Base-by-base conservation (phyloP, 2,888 invertebrate genomes). In the Drosophila multiciliata region DNA sequence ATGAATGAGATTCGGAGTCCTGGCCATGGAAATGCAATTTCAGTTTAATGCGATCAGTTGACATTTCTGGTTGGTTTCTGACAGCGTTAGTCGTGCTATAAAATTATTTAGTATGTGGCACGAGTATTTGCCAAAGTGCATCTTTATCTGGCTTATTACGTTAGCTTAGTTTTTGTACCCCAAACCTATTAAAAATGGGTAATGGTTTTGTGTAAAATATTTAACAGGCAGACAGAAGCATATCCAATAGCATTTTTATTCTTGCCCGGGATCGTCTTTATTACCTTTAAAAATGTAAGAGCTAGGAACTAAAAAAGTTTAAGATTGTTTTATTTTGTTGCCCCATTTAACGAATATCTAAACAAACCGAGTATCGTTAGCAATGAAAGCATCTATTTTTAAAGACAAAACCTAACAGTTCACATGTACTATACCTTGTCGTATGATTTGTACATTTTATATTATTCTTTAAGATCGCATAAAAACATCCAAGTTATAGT, bases 21-120 rank as follows among this genome's bases (percentile, higher is more conserved):
- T 40, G 62, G 66, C 61, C 61, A 67, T 78, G 59, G 59, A 79
- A 82, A 82, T 89, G 89, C 69, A 89, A 82, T 89, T 89, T 75
- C 59, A 82, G 42, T 71, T 84, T 79, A 85, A 89, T 85, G 79
- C 67, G 85, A 89, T 89, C 87, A 79, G 79, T 75, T 84, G 89
- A 82, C 89, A 89, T 89, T 78, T 83, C 52, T 63, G 54, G 63
- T 65, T 53, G 70, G 42, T 58, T 49, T 62, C 53, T 38, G 45
- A 32, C 26, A 52, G 40, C 35, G 38, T 38, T 7, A 7, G 20
- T 45, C 20, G 20, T 20, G 15, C 7, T 45, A 63, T 58, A 58
- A 54, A 35, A 40, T 63, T 9, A 38, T 57, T 50, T 69, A 66
- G 82, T 65, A 66, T 65, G 61, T 45, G 58, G 33, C 42, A 60